A percentile compares a stretch with the other conserved stretches of the same genome.
Evolutionary conservation across 2,797 vertebrate species (phyloP).

Genomic region (Hyperoplus immaculatus): DNA sequence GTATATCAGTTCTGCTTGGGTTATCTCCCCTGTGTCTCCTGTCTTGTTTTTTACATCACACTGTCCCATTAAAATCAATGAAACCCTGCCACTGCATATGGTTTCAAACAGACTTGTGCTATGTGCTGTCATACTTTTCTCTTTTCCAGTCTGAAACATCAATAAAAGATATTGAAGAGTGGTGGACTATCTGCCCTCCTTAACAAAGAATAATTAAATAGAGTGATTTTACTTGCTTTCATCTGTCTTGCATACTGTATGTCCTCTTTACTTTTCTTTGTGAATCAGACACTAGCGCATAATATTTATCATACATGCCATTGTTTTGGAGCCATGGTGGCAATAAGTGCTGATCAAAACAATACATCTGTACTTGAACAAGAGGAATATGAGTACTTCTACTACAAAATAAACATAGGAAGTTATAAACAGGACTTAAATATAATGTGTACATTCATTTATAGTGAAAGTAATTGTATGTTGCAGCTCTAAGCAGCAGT

Average conservation of each 20-base stretch:
- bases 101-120: slow-evolving; percentile 66
- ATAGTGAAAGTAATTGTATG: background rate
- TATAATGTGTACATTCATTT: too few species aligned
- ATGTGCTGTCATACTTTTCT: slow-evolving; percentile 58
- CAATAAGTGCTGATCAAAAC: background rate
- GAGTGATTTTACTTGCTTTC: slow-evolving; percentile 37
- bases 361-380: background rate
- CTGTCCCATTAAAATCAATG: slow-evolving; percentile 81
- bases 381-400: slow-evolving; percentile 1
- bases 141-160: slow-evolving; percentile 54
- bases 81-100: slow-evolving; percentile 62
- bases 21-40: slow-evolving; percentile 79
- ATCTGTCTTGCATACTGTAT: slow-evolving; percentile 16
- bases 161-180: slow-evolving; percentile 23
- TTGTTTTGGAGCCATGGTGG: slow-evolving; percentile 4
- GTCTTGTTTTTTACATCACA: slow-evolving; percentile 80
- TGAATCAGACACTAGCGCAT: slow-evolving; percentile 1
- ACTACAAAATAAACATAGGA: background rate
- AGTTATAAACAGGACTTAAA: background rate
- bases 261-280: slow-evolving; percentile 17
- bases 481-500: background rate
- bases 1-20: slow-evolving; percentile 69
- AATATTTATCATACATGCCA: slow-evolving; percentile 5
- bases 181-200: slow-evolving; percentile 40
- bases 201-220: slow-evolving; percentile 11